Base-by-base conservation (phyloP, 2,888 invertebrate genomes). In the Phlogophora meticulosa region DNA sequence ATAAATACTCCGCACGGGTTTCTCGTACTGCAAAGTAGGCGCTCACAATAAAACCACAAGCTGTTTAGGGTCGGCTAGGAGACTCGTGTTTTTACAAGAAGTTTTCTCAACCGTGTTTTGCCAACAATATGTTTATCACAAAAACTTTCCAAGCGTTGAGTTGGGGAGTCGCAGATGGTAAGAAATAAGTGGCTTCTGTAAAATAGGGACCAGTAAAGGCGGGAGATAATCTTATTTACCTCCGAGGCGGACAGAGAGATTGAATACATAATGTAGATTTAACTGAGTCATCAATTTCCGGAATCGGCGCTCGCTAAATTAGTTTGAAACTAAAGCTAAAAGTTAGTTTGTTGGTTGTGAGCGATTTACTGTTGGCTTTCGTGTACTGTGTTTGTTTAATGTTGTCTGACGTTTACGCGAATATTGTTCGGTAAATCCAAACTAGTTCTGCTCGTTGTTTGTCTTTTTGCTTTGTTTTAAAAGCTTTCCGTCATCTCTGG, bases 201-300 rank as follows among this genome's bases (percentile, higher is more conserved):
- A 69, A 63, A 70, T 62, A 76, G 55, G 24, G 36, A 48, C 46
- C 22, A 66, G 40, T 73, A 36, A 60, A 51, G 52, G 38, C 34
- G 48, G 15, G 11, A 57, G 46, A 53, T 67, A 73, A 73, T 63
- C 49, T 62, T 56, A 55, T 78, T 72, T 67, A 52, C 55, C 59
- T 75, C 32, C 4, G 38, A 46, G 48, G 49, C 59, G 20, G 5
- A 40, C 10, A 13, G 51, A 28, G n/a, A 78, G 51, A 72, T 65
- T 55, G 68, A 59, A 68, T 74, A 62, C 51, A 78, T 66, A 61
- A 73, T 61, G 55, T 32, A 38, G 42, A 64, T 55, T 53, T 61
- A 78, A 65, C 59, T 24, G 53, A 73, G 58, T 59, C 68, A 76
- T 76, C 66, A 62, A 74, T 78, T 59, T 74, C 74, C 52, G 42